Conservation (phyloP, 2,797 vertebrate species). For the Alfaro cultratus region DNA sequence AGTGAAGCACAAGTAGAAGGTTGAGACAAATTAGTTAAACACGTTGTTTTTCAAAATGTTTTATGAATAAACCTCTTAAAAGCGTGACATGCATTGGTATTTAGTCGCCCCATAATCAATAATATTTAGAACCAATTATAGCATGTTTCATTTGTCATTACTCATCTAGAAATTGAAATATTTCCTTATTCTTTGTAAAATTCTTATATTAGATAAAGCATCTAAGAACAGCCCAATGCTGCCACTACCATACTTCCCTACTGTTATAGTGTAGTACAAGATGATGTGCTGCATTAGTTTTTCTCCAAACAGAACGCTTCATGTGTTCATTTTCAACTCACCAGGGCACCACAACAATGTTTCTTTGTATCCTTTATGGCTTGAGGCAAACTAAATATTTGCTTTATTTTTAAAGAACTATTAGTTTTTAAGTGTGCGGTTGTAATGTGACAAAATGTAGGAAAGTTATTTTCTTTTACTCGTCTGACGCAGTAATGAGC, state of each 20-base stretch:
- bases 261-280: not conserved
- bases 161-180: not conserved
- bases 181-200: not conserved
- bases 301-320: not conserved
- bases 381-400: not conserved
- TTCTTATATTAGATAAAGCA: not conserved
- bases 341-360: not conserved
- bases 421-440: not conserved
- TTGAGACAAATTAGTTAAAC: too few relatives aligned
- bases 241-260: not conserved
- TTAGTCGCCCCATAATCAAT: not conserved
- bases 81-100: not conserved
- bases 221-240: not conserved
- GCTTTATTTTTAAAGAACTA: too few relatives aligned
- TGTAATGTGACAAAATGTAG: not conserved
- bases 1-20: not conserved
- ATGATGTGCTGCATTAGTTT: not conserved
- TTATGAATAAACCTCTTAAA: not conserved
- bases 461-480: not conserved
- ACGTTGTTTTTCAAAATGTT: not conserved
- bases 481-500: not conserved
- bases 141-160: not conserved
- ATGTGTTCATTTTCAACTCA: not conserved
- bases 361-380: not conserved
- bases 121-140: not conserved